phyloP scores from a whole-genome alignment of 2,797 vertebrate species.

The Rhincodon typus region DNA sequence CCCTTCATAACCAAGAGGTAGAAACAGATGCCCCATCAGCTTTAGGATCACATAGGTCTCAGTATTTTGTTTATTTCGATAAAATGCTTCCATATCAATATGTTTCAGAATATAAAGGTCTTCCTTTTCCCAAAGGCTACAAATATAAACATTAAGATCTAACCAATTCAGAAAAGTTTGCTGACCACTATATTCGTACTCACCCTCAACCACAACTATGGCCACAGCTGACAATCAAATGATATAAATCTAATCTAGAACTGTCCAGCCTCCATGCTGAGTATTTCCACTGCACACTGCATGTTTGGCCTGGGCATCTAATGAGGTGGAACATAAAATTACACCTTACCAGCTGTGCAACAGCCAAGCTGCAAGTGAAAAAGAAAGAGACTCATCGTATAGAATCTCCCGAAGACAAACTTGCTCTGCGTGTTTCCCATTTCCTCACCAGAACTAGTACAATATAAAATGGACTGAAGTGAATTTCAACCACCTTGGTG shows the following conservation, averaged over 20 bases:
- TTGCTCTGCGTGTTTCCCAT: not conserved
- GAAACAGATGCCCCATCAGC: not conserved
- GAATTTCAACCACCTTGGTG: slow-evolving; percentile 18
- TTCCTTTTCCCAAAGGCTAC: not conserved
- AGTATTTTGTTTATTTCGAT: not conserved
- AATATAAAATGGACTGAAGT: not conserved
- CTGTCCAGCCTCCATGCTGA: not conserved
- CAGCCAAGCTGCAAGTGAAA: not conserved
- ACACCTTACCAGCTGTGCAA: slow-evolving; percentile 29
- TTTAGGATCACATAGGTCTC: not conserved
- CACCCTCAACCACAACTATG: not conserved
- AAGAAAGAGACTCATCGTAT: not conserved
- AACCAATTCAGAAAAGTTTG: not conserved
- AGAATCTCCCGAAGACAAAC: not conserved
- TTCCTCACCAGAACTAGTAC: not conserved
- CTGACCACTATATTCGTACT: not conserved
- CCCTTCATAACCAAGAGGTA: not conserved
- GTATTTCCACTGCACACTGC: not conserved
- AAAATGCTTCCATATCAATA: not conserved
- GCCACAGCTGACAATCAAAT: not conserved
- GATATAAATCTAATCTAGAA: not conserved
- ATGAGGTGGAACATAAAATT: slow-evolving; percentile 27
- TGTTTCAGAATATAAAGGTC: not conserved
- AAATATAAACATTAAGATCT: not conserved
- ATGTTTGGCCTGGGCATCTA: not conserved